A percentile compares a stretch with the other conserved stretches of the same genome.
Evolutionary conservation across 2,113 vertebrate species (phyloP).

Genomic region (Rhizomys pruinosus): DNA sequence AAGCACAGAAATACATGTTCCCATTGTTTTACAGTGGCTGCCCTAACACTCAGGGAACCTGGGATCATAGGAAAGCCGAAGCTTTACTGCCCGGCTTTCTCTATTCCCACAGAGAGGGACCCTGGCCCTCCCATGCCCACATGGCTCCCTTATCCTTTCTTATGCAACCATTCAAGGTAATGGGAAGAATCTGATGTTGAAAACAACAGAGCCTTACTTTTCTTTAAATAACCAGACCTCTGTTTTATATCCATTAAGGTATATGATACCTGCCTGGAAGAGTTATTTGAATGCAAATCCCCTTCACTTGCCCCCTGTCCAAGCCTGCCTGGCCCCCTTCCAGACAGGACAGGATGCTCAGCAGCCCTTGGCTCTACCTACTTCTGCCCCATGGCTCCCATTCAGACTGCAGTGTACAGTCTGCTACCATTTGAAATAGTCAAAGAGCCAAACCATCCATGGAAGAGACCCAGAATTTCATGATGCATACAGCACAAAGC

Average conservation of each 20-base stretch:
- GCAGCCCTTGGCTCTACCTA: no score
- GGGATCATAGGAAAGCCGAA: neutral
- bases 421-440: neutral
- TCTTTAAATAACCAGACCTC: conserved; percentile 35
- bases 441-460: neutral
- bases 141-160: neutral
- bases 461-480: neutral
- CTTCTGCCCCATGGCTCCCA: neutral
- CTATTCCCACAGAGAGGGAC: neutral
- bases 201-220: conserved; percentile 50
- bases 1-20: conserved; percentile 57
- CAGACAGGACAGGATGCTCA: neutral
- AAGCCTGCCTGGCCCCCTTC: neutral
- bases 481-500: neutral
- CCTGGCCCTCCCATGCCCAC: neutral
- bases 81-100: neutral
- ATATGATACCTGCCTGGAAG: neutral
- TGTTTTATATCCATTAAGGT: conserved; percentile 52
- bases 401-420: neutral
- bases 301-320: neutral
- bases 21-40: conserved; percentile 13
- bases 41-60: conserved; percentile 58
- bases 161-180: neutral
- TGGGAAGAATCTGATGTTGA: conserved; percentile 8
- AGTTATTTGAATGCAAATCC: conserved; percentile 71